Evolutionary conservation across 92 coral and sea anemone species (phyloP).

Genomic region (Epizoanthus stellaris): DNA sequence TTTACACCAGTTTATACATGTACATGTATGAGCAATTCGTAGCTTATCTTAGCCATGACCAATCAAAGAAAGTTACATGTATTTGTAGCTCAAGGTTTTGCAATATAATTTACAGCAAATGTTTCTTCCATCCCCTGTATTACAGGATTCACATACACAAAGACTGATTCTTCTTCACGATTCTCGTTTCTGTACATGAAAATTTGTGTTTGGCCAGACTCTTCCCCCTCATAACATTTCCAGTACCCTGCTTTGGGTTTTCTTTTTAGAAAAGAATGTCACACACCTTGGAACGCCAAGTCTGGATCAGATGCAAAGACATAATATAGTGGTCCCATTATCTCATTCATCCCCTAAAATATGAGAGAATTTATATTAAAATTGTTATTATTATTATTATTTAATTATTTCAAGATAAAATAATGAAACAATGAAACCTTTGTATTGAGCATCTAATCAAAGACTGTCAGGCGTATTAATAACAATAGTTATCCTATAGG

Average conservation of each 20-base stretch:
- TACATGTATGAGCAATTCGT: too few species aligned
- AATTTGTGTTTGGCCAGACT: not conserved
- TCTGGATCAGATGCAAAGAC: constrained; percentile 89
- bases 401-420: not conserved
- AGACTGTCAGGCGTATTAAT: too few species aligned
- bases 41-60: too few species aligned
- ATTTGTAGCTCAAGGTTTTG: too few species aligned
- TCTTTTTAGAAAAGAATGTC: not conserved
- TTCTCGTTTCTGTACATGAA: not conserved
- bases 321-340: constrained; percentile 96
- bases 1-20: too few species aligned
- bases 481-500: not conserved
- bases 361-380: not conserved
- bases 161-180: not conserved
- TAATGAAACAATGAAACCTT: too few species aligned
- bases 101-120: too few species aligned
- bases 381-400: not conserved
- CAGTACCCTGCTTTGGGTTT: not conserved
- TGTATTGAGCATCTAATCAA: not conserved
- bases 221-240: not conserved
- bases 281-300: constrained; percentile 87
- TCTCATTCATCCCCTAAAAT: constrained; percentile 98
- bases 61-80: too few species aligned
- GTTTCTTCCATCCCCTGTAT: too few species aligned
- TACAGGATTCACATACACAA: too few species aligned